A percentile compares a stretch with the other conserved stretches of the same genome.
phyloP scores from a whole-genome alignment of 2,113 vertebrate species.

The Catharus bicknelli region DNA sequence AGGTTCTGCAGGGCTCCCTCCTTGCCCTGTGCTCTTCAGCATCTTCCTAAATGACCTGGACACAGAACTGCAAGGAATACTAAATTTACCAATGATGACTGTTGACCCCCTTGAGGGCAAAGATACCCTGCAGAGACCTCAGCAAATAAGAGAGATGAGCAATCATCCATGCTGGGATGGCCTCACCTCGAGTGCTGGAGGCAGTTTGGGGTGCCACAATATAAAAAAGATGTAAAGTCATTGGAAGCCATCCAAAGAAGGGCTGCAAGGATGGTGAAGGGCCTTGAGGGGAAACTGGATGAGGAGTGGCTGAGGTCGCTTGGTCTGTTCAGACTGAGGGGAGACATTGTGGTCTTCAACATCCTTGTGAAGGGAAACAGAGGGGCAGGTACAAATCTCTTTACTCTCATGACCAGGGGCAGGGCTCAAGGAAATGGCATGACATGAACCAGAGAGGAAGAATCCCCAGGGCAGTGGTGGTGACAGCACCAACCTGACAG shows the following conservation, averaged over 20 bases:
- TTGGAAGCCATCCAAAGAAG: background rate
- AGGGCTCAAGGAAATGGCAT: background rate
- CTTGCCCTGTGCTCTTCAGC: accelerated
- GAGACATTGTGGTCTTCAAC: background rate
- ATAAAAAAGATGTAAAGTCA: background rate
- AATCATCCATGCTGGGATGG: accelerated
- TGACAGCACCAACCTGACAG: background rate
- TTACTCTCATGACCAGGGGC: background rate
- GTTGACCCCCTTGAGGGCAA: background rate
- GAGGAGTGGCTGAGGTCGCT: background rate
- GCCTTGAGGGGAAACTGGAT: accelerated
- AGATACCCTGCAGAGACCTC: background rate
- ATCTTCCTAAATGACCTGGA: background rate
- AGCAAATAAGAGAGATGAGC: background rate
- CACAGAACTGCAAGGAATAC: background rate
- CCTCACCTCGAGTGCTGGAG: background rate
- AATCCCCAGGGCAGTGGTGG: background rate
- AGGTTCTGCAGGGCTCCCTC: background rate
- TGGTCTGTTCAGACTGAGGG: background rate
- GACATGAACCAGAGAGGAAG: no score
- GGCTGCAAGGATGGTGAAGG: background rate
- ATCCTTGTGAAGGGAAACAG: accelerated
- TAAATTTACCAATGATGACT: background rate
- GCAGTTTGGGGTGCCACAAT: background rate
- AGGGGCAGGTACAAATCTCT: background rate